Evolutionary conservation across 2,888 invertebrate genomes (phyloP), one percentile per base, ranked within the genome.

Genomic region (Eubasilissa splendida): DNA sequence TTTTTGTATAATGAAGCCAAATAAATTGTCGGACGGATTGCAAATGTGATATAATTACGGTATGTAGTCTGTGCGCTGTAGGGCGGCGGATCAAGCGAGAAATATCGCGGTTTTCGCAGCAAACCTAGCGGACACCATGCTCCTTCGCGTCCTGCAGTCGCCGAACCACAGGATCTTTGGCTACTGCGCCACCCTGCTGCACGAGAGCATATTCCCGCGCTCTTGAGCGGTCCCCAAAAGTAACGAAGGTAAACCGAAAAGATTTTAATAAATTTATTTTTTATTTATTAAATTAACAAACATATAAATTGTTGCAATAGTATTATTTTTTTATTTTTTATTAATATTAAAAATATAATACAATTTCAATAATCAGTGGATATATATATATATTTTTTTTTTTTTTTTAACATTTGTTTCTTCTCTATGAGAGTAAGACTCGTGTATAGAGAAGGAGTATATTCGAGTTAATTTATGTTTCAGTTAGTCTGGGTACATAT

Each of bases 41-140:
- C 42, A 33, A 33, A 63, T 11, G 63, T 70, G 50, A 53, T 22
- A 22, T 70, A 77, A 68, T 58, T n/a, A 66, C 22, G 78, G 59
- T 70, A 78, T 78, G 53, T 10, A 79, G 79, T 79, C 42, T 79
- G 54, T 63, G n/a, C 65, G 73, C 73, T 63, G 3, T 79, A 79
- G 79, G 73, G 79, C 73, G 56, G 79, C 73, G 60, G n/a, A 54
- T 74, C 73, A 79, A 7, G 56, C 63, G 22, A 60, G 63, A 60
- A 42, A 53, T 33, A 9, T 74, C 54, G 53, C 65, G 42, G 53
- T 31, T 53, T 12, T 73, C 60, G 42, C 53, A 33, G 60, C 71
- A 5, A 56, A 63, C 22, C 31, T 63, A 7, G 12, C 73, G 56
- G 74, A 56, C 56, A 79, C 63, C 73, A 33, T 53, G 63, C 9